These are phyloP conservation scores for Physella acuta DNA, from an alignment of 1,140 invertebrate species.

Conservation along the genomic window DNA sequence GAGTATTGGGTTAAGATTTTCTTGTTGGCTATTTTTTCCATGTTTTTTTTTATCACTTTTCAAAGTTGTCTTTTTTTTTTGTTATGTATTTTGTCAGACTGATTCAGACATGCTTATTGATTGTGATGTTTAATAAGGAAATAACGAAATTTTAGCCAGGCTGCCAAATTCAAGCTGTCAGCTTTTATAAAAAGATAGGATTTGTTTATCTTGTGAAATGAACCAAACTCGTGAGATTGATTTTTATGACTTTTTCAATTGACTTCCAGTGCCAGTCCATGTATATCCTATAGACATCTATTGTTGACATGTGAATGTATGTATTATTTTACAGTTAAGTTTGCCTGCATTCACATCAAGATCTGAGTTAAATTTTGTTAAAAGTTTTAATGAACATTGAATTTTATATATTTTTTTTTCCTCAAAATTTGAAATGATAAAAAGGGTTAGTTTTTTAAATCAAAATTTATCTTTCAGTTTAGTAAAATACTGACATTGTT, in stretches of 20 bases:
- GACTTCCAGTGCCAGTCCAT: no score
- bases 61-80: not conserved
- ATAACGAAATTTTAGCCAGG: not conserved
- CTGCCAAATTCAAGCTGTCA: not conserved
- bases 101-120: constrained; percentile 19
- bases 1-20: not conserved
- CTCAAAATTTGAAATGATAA: no score
- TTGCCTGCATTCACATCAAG: not conserved
- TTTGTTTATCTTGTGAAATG: no score
- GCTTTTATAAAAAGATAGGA: not conserved
- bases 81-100: constrained; percentile 18
- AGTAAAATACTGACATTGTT: no score
- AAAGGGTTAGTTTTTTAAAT: no score
- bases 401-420: no score
- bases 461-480: no score
- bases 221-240: no score
- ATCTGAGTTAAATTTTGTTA: not conserved
- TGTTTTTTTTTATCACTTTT: not conserved
- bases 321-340: not conserved
- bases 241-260: no score
- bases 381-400: no score
- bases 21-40: not conserved
- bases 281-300: no score
- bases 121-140: not conserved
- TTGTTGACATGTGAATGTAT: no score